These are phyloP conservation scores for Trimorus sp. DNA, from an alignment of 2,888 invertebrate genomes.

Conservation along the genomic window DNA sequence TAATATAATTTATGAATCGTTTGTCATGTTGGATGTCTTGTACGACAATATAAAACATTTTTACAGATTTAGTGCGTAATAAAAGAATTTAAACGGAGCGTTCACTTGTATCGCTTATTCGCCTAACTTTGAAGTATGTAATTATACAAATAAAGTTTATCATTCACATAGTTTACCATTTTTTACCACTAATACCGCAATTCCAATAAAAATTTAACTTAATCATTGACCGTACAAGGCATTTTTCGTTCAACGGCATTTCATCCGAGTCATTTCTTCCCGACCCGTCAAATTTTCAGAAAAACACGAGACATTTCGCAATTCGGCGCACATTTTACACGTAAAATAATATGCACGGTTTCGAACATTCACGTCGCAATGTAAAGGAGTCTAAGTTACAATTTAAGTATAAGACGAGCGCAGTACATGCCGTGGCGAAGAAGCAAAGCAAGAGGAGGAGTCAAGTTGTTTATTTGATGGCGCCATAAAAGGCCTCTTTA, in stretches of 20 bases:
- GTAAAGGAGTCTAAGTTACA: conserved; percentile 49
- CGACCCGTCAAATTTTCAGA: too few species aligned
- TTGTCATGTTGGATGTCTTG: conserved; percentile 26
- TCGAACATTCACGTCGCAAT: conserved; percentile 42
- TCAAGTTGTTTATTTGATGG: conserved; percentile 82
- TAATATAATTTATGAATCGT: conserved; percentile 39
- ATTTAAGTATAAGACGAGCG: conserved; percentile 54
- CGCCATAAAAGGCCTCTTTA: conserved; percentile 82
- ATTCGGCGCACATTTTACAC: background rate
- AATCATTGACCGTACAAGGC: too few species aligned
- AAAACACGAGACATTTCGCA: too few species aligned
- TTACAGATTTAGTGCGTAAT: conserved; percentile 29
- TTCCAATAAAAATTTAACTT: too few species aligned
- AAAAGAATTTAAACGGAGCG: conserved; percentile 28
- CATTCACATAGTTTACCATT: too few species aligned
- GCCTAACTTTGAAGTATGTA: conserved; percentile 3
- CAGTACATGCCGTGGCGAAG: conserved; percentile 56
- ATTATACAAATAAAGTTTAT: too few species aligned
- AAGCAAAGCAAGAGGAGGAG: conserved; percentile 78
- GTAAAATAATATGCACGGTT: conserved; percentile 30
- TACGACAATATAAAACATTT: conserved; percentile 28
- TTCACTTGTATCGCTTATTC: conserved; percentile 7
- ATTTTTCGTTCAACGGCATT: too few species aligned
- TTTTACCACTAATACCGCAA: too few species aligned
- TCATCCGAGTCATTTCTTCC: too few species aligned